Evolutionary conservation across 2,113 vertebrate genomes (phyloP), one percentile per base, ranked within the genome.

Genomic region (Podiceps cristatus): DNA sequence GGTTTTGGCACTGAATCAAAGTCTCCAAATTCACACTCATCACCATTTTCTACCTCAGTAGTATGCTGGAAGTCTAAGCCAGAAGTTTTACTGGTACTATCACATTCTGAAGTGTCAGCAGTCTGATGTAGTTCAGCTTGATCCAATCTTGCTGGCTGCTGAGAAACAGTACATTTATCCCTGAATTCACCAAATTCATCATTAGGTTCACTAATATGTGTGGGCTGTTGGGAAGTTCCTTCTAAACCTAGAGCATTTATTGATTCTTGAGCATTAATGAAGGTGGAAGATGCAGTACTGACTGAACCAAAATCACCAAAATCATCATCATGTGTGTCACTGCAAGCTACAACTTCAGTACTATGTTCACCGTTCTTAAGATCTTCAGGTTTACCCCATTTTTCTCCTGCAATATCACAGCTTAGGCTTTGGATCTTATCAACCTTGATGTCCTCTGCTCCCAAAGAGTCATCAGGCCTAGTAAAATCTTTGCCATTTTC

Each of bases 271-370:
- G 93, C 76, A 47, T 87, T 92, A 88, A 88, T 15, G 50, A 97
- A 92, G 88, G 95, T 77, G 86, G 95, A 93, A 96, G 97, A 97
- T 1, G 76, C 96, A 5, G 98, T 98, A 88, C 98, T 98, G 7
- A 98, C 98, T 67, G 98, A 98, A 96, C 99, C 99, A 91, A 99
- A 98, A 89, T 99, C 99, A 28, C 98, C 98, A 96, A 98, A 98
- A 64, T 98, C 98, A 71, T 98, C 96, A 31, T 98, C 98, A 10
- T 33, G 96, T 24, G 89, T 66, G 13, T 98, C 95, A 10, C 89
- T 97, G 87, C 97, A 97, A 90, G 97, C 98, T 31, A 90, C 90
- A 96, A 95, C 91, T 83, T 98, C 94, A 69, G 96, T 97, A 60
- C 95, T 96, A 77, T 90, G 97, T 59, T 87, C 95, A 80, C 76